A percentile compares a stretch with the other conserved stretches of the same genome.
Evolutionary conservation across 2,888 invertebrate species (phyloP).

Genomic region (Noctua janthina): DNA sequence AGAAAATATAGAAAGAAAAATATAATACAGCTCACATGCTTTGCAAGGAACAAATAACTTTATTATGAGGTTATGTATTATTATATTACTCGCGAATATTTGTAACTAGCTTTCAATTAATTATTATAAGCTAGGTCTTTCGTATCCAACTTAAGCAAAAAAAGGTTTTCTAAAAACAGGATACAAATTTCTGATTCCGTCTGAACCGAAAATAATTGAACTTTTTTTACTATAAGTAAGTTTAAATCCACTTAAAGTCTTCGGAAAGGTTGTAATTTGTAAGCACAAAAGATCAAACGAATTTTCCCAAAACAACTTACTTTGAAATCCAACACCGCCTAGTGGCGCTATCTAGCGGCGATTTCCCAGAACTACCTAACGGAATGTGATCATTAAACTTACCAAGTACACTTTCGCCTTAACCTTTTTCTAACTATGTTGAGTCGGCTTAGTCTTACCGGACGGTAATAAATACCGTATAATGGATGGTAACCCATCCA

Average conservation of each 20-base stretch:
- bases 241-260: background rate
- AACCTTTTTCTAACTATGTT: background rate
- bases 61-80: constrained; percentile 17
- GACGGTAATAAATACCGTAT: background rate
- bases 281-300: background rate
- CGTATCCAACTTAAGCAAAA: background rate
- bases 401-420: background rate
- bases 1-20: constrained; percentile 5
- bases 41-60: constrained; percentile 36
- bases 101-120: background rate
- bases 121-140: background rate
- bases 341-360: constrained; percentile 36
- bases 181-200: background rate
- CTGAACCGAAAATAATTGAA: background rate
- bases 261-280: background rate
- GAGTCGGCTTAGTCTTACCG: background rate
- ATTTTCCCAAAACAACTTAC: background rate
- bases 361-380: constrained; percentile 6
- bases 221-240: background rate
- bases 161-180: background rate
- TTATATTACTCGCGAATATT: background rate
- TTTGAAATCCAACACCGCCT: background rate
- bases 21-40: background rate
- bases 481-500: background rate
- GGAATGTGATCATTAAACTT: background rate